Base-by-base conservation (phyloP, 1,140 invertebrate genomes). In the Myzus persicae region DNA sequence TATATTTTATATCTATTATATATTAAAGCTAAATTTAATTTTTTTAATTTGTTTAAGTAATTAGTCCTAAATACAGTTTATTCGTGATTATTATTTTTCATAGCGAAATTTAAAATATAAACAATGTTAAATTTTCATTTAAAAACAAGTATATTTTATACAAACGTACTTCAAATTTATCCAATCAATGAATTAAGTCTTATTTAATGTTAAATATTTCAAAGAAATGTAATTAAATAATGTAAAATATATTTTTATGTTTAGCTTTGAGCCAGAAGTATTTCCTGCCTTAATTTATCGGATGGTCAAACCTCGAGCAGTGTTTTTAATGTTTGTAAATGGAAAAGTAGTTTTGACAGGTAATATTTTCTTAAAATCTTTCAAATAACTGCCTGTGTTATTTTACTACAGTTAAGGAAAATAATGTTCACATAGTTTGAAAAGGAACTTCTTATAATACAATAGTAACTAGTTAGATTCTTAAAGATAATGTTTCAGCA, bases 211-310 rank as follows among this genome's bases (percentile, higher is more conserved):
- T 11, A 44, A 44, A 24, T 31, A 44, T 44, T 44, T 31, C 31
- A 14, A 31, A 2, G 22, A 48, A 88, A n/a, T n/a, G 20, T 88
- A n/a, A 18, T 88, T 36, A n/a, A 20, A 48, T 88, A 1, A 48
- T n/a, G 22, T 89, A 94, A 90, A 42, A 67, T 42, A 40, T 90
- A 20, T 59, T 90, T 59, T 87, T 90, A 91, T 85, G 95, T 96
- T 95, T 94, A 97, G 96, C 93, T 98, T 98, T 94, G 98, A 98
- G 95, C 98, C 98, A 31, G 98, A 98, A 95, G 95, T 99, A 90
- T 99, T 99, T 96, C 99, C 99, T 85, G 99, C 99, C 44, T 96
- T 99, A 59, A 99, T 99, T 93, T 99, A 99, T 95, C 96, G 99
- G 94, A 98, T 99, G 98, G 98, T 99, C 36, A 97, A 98, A 94